These are phyloP conservation scores for Dioctria rufipes DNA, from an alignment of 2,888 invertebrate genomes.

Conservation along the genomic window DNA sequence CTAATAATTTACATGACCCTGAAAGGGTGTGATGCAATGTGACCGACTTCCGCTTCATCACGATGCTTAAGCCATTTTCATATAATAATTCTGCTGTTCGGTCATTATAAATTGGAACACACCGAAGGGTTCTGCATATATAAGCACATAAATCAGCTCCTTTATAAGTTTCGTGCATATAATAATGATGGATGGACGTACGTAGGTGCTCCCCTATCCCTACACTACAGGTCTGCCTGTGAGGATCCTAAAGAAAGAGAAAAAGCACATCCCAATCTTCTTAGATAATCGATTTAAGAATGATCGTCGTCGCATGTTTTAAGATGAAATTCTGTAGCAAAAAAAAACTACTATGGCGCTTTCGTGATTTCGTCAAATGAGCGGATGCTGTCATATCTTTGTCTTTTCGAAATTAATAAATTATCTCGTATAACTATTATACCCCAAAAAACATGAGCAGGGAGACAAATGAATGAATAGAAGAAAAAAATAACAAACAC, in stretches of 20 bases:
- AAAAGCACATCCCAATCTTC: neutral
- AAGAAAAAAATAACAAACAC: too few species aligned
- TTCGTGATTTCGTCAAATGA: neutral
- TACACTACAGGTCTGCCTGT: neutral
- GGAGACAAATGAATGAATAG: too few species aligned
- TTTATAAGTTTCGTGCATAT: neutral
- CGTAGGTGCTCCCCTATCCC: too few species aligned
- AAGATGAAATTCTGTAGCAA: neutral
- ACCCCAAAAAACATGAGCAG: too few species aligned
- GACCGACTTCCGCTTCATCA: conserved; percentile 46
- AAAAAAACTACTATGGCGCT: neutral
- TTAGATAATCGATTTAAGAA: conserved; percentile 32
- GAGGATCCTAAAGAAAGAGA: neutral
- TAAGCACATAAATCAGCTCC: too few species aligned
- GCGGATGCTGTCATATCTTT: too few species aligned
- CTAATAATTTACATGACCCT: conserved; percentile 40
- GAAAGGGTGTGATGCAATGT: conserved; percentile 51
- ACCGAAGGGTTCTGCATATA: too few species aligned
- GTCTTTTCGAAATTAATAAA: too few species aligned
- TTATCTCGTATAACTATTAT: too few species aligned
- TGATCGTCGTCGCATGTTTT: too few species aligned
- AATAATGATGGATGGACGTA: neutral
- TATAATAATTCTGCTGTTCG: too few species aligned
- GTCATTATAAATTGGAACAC: too few species aligned
- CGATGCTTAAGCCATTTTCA: neutral